Evolutionary conservation across 2,113 vertebrate genomes (phyloP).

Genomic region (Cinclus mexicanus): DNA sequence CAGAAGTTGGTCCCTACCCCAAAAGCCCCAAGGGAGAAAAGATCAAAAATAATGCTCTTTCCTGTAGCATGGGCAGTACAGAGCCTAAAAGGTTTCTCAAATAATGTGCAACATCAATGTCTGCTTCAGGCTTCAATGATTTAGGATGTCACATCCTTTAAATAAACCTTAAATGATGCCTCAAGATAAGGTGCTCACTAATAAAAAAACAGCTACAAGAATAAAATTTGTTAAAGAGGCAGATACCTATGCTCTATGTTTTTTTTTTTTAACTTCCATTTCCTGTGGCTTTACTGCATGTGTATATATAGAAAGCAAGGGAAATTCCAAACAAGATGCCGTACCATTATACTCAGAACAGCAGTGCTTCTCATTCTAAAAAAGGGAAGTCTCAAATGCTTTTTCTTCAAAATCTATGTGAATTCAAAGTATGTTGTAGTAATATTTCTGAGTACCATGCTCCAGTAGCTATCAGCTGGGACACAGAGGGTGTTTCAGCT

Average conservation of each 20-base stretch:
- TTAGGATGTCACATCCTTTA: background rate
- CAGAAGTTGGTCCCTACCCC: background rate
- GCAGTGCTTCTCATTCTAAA: constrained; percentile 51
- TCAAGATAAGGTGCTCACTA: constrained; percentile 6
- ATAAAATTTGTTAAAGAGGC: constrained; percentile 26
- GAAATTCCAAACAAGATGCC: constrained; percentile 68
- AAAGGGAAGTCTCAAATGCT: constrained; percentile 54
- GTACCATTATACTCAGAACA: constrained; percentile 31
- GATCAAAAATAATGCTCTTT: background rate
- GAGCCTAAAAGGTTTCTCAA: background rate
- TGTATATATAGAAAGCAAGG: constrained; percentile 69
- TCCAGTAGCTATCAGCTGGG: background rate
- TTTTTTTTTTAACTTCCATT: constrained; percentile 59
- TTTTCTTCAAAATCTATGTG: constrained; percentile 65
- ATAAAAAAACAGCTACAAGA: constrained; percentile 47
- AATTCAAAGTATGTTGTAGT: constrained; percentile 53
- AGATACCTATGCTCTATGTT: constrained; percentile 35
- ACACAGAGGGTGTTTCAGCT: background rate
- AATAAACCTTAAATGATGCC: background rate
- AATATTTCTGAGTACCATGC: background rate
- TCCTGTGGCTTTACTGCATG: constrained; percentile 56
- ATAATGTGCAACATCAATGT: background rate
- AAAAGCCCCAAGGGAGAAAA: background rate
- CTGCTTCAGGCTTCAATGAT: background rate
- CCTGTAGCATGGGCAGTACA: background rate